These are phyloP conservation scores for Choloepus hoffmanni DNA, from an alignment of 2,113 vertebrate species.

Conservation along the genomic window DNA sequence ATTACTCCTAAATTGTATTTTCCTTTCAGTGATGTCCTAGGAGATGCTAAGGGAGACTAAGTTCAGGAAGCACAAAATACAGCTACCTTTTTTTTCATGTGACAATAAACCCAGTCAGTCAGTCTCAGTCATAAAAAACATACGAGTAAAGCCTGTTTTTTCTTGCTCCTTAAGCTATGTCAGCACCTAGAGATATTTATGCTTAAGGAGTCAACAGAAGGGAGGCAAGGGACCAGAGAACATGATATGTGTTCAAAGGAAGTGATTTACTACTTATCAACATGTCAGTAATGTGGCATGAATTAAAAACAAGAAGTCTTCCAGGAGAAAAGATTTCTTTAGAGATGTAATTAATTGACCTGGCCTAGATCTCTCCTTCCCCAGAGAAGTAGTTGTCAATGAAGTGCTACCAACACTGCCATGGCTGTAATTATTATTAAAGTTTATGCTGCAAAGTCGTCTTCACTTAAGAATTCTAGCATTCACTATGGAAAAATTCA, in stretches of 20 bases:
- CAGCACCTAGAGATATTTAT: slow-evolving; percentile 68
- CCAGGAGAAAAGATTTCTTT: slow-evolving; percentile 58
- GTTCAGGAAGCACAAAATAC: background rate
- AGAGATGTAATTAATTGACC: slow-evolving; percentile 61
- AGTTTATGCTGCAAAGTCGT: slow-evolving; percentile 41
- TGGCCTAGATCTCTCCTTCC: slow-evolving; percentile 41
- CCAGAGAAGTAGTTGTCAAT: background rate
- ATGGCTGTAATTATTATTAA: slow-evolving; percentile 17
- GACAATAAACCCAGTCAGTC: background rate
- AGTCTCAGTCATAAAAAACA: background rate
- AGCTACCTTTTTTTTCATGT: background rate
- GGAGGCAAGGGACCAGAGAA: background rate
- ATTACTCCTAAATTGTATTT: background rate
- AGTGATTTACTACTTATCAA: slow-evolving; percentile 40
- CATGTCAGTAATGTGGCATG: background rate
- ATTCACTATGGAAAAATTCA: slow-evolving; percentile 29
- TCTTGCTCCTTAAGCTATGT: slow-evolving; percentile 60
- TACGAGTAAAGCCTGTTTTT: background rate
- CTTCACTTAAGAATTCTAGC: slow-evolving; percentile 47
- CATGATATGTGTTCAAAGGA: slow-evolving; percentile 54
- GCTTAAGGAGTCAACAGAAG: slow-evolving; percentile 62
- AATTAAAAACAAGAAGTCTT: slow-evolving; percentile 66
- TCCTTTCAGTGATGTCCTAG: background rate
- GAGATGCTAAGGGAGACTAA: background rate
- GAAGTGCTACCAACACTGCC: background rate